Percentiles rank a stretch among this genome's conserved stretches.
Evolutionary conservation across 2,113 vertebrate species (phyloP).

Genomic region (Dasyprocta punctata): DNA sequence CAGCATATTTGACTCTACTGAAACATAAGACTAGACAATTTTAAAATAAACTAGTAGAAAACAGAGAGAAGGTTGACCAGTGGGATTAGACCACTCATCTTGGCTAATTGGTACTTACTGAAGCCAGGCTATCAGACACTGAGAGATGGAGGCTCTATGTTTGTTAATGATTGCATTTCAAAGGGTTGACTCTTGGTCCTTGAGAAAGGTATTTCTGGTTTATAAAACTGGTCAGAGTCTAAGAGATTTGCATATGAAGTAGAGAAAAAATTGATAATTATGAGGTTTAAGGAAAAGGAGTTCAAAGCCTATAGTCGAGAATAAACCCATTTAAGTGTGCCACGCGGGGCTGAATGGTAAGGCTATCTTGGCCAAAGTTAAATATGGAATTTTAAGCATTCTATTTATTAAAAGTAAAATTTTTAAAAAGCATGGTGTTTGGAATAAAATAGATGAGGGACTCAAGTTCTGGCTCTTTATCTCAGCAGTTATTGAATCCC

Average conservation of each 20-base stretch:
- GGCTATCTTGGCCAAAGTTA: neutral
- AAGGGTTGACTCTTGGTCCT: neutral
- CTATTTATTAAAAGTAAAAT: neutral
- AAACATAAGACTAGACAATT: neutral
- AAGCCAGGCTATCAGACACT: neutral
- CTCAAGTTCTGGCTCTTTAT: constrained; percentile 15
- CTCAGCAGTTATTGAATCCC: neutral
- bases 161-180: constrained; percentile 46
- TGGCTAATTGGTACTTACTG: neutral
- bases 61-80: neutral
- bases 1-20: neutral
- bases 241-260: neutral
- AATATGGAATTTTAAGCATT: neutral
- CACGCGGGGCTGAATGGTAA: neutral
- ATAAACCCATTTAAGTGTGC: neutral
- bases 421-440: neutral
- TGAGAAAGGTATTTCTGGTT: neutral
- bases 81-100: neutral
- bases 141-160: neutral
- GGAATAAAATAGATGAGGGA: neutral
- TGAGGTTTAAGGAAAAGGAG: constrained; percentile 2
- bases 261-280: constrained; percentile 7
- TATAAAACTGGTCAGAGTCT: neutral
- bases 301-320: neutral
- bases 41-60: neutral